These are phyloP conservation scores for Ceratina australensis DNA, from an alignment of 1,140 invertebrate genomes.

Conservation along the genomic window DNA sequence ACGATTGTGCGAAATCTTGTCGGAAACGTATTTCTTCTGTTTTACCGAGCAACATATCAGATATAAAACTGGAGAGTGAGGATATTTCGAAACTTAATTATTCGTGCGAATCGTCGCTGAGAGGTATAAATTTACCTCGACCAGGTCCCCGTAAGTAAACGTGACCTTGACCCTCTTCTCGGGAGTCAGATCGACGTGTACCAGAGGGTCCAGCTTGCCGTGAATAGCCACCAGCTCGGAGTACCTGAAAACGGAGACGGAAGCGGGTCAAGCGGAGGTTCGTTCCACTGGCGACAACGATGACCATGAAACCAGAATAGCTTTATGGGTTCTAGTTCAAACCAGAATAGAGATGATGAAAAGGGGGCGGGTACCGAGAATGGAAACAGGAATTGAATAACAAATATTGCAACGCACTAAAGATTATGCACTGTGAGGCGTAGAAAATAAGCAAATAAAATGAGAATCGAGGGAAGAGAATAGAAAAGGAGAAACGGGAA, in stretches of 20 bases:
- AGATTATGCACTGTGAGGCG: not conserved
- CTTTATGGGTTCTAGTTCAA: conserved; percentile 36
- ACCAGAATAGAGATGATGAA: conserved; percentile 15
- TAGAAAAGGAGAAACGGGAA: conserved; percentile 14
- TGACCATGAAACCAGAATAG: conserved; percentile 59
- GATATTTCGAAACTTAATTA: not conserved
- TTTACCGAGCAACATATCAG: too few species aligned
- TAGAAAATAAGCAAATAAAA: not conserved
- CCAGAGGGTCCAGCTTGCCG: conserved; percentile 92
- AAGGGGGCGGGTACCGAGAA: conserved; percentile 1
- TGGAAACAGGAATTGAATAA: conserved; percentile 5
- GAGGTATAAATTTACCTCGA: conserved; percentile 78
- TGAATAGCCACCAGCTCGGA: conserved; percentile 89
- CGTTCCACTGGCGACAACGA: not conserved
- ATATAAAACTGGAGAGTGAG: not conserved
- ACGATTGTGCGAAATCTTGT: not conserved
- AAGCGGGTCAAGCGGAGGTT: conserved; percentile 50
- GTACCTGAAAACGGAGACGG: conserved; percentile 82
- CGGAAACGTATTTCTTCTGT: not conserved
- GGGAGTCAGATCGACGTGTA: conserved; percentile 91
- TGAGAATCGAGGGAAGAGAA: not conserved
- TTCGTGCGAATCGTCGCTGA: not conserved
- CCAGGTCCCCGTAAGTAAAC: conserved; percentile 88
- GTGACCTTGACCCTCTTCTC: conserved; percentile 92
- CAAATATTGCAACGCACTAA: not conserved